A percentile compares a stretch with the other conserved stretches of the same genome.
phyloP scores from a whole-genome alignment of 1,140 invertebrate species.

The Lordiphosa mommai region DNA sequence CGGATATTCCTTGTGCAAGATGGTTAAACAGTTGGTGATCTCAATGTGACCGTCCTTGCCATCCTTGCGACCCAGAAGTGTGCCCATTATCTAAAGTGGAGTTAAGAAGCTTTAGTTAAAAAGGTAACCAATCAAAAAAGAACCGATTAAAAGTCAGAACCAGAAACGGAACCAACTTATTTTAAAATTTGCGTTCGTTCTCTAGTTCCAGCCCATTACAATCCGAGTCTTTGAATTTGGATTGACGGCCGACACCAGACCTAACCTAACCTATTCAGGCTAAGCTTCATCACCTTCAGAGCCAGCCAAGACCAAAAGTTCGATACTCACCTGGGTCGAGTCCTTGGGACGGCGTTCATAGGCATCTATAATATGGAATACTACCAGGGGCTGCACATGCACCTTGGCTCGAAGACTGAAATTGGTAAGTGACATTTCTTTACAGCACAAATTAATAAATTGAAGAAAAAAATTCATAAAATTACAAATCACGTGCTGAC shows the following conservation, averaged over 20 bases:
- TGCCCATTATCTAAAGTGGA: conserved; percentile 35
- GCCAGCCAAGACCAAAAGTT: too few species aligned
- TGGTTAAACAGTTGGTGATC: conserved; percentile 47
- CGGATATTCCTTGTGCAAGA: conserved; percentile 42
- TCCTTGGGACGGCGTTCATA: conserved; percentile 50
- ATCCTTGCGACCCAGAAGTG: conserved; percentile 38
- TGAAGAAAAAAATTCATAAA: background rate
- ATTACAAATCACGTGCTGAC: too few species aligned
- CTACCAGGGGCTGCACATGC: conserved; percentile 45
- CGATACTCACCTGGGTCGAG: conserved; percentile 12
- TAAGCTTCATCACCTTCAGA: too few species aligned
- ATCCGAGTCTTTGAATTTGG: too few species aligned
- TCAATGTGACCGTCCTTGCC: conserved; percentile 30
- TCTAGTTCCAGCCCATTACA: too few species aligned
- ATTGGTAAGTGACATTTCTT: conserved; percentile 24
- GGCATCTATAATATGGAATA: conserved; percentile 57
- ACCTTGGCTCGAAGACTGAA: conserved; percentile 39
- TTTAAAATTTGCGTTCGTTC: too few species aligned
- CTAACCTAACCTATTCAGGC: background rate
- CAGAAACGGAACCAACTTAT: too few species aligned
- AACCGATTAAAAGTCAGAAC: too few species aligned
- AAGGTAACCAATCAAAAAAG: too few species aligned
- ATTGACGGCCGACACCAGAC: background rate
- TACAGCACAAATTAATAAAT: background rate
- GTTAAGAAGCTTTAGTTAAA: too few species aligned